These are phyloP conservation scores for Pocillopora damicornis DNA, from an alignment of 64 coral and sea anemone genomes.

Conservation along the genomic window DNA sequence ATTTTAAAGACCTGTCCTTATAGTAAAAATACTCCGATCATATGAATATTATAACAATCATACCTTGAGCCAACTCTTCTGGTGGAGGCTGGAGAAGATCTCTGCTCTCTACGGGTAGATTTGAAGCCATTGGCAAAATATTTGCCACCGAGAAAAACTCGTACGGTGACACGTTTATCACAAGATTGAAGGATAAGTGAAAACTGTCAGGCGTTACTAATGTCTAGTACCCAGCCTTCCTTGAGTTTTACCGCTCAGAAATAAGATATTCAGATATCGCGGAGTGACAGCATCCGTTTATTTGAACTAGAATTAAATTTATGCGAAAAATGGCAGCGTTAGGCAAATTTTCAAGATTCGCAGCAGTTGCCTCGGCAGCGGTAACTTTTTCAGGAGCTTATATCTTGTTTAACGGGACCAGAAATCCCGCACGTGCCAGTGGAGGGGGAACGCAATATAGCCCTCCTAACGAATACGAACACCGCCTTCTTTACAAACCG, in stretches of 20 bases:
- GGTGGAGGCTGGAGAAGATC: conserved; percentile 66
- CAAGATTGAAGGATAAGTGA: background rate
- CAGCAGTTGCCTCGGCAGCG: conserved; percentile 23
- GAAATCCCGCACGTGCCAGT: conserved; percentile 42
- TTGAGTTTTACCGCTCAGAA: background rate
- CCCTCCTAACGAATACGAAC: conserved; percentile 11
- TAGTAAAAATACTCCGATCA: too few species aligned
- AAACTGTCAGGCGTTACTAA: conserved; percentile 20
- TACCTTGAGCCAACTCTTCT: conserved; percentile 82
- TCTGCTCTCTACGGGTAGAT: conserved; percentile 61
- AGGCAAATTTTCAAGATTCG: conserved; percentile 13
- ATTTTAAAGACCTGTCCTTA: too few species aligned
- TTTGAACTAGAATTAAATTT: background rate
- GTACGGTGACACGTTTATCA: background rate
- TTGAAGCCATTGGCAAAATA: background rate
- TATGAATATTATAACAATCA: background rate
- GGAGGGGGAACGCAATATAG: background rate
- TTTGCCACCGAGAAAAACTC: background rate
- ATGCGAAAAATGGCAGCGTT: conserved; percentile 10
- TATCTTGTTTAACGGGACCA: conserved; percentile 46
- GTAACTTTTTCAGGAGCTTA: conserved; percentile 73
- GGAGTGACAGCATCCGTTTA: background rate
- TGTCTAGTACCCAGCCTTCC: background rate
- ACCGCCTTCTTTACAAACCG: conserved; percentile 49
- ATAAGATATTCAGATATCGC: background rate